These are phyloP conservation scores for Biston stratarius DNA, from an alignment of 2,888 invertebrate genomes.

Conservation along the genomic window DNA sequence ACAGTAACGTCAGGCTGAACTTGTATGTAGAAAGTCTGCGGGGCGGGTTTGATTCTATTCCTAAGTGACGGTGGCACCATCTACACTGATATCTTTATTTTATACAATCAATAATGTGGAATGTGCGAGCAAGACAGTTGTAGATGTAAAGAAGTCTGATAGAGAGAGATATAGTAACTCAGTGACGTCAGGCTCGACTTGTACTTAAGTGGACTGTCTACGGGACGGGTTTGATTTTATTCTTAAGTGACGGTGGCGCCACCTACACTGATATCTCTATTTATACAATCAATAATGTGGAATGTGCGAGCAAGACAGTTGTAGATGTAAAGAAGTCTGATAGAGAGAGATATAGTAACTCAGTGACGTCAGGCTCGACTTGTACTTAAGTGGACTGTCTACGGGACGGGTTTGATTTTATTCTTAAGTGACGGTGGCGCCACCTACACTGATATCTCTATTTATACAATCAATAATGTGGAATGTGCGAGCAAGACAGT, in stretches of 20 bases:
- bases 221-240: conserved; percentile 20
- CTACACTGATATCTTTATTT: too few relatives aligned
- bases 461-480: background rate
- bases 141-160: too few relatives aligned
- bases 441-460: too few relatives aligned
- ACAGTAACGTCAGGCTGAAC: conserved; percentile 38
- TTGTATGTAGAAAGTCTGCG: conserved; percentile 44
- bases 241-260: conserved; percentile 43
- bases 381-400: conserved; percentile 47
- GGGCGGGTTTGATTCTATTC: conserved; percentile 20
- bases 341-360: background rate
- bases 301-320: too few relatives aligned
- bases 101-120: background rate
- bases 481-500: too few relatives aligned
- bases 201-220: conserved; percentile 44
- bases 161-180: conserved; percentile 17
- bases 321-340: too few relatives aligned
- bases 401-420: conserved; percentile 20
- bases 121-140: too few relatives aligned
- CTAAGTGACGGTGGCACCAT: conserved; percentile 43
- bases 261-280: too few relatives aligned
- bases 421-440: conserved; percentile 43
- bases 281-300: background rate
- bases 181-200: conserved; percentile 35
- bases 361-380: conserved; percentile 34